These are phyloP conservation scores for Dicyrtoma fusca DNA, from an alignment of 2,888 invertebrate species.

Conservation along the genomic window DNA sequence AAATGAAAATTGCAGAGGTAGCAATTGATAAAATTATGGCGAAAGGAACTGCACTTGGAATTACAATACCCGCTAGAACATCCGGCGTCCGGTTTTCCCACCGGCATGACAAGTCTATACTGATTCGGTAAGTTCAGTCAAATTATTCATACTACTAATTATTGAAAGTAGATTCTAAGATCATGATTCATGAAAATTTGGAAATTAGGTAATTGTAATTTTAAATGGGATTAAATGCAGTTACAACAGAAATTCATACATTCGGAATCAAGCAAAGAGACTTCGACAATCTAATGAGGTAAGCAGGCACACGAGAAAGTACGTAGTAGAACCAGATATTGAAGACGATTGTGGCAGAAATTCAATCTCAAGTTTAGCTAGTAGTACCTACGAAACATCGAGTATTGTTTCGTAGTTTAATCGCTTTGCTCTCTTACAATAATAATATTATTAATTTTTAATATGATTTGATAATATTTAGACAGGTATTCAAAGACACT, in stretches of 20 bases:
- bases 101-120: constrained; percentile 8
- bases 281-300: constrained; percentile 21
- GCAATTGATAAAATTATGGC: constrained; percentile 17
- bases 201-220: too few species aligned
- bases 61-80: constrained; percentile 19
- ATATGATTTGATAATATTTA: too few species aligned
- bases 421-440: neutral
- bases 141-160: too few species aligned
- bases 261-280: constrained; percentile 26
- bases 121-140: constrained; percentile 6
- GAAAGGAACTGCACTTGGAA: constrained; percentile 21
- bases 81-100: constrained; percentile 24
- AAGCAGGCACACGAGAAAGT: constrained; percentile 25
- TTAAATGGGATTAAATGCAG: neutral
- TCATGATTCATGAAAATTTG: too few species aligned
- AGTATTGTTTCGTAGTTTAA: neutral
- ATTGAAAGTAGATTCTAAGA: neutral
- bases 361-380: neutral
- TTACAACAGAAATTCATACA: constrained; percentile 25
- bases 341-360: neutral
- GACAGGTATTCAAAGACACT: too few species aligned
- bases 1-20: constrained; percentile 15
- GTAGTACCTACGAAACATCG: too few species aligned
- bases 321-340: constrained; percentile 17
- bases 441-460: too few species aligned